These are phyloP conservation scores for Gisinianus flammeolus DNA, from an alignment of 2,888 invertebrate species.

Conservation along the genomic window DNA sequence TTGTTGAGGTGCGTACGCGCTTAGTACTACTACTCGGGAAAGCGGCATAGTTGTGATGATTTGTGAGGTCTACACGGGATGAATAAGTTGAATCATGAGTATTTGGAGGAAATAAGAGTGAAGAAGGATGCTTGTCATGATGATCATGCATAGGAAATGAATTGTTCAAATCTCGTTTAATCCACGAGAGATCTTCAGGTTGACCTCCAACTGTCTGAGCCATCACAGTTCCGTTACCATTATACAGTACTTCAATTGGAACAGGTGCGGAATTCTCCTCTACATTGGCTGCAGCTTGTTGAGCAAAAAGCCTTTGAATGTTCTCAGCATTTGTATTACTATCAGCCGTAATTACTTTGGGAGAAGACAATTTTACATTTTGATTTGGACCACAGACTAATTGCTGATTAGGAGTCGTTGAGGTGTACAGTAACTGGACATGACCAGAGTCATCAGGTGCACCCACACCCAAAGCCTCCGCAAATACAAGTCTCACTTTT, in stretches of 20 bases:
- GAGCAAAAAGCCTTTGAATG: constrained; percentile 39
- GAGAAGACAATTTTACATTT: constrained; percentile 17
- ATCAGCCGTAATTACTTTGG: constrained; percentile 35
- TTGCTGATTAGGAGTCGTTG: constrained; percentile 51
- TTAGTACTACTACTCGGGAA: constrained; percentile 7
- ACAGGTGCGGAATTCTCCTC: constrained; percentile 9
- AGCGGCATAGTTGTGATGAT: constrained; percentile 36
- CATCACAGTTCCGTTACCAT: constrained; percentile 41
- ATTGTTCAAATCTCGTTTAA: constrained; percentile 14
- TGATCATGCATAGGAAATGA: neutral
- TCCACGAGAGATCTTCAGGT: constrained; percentile 24
- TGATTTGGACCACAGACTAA: constrained; percentile 35
- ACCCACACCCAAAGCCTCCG: constrained; percentile 53
- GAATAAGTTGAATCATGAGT: neutral
- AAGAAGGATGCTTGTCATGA: constrained; percentile 8
- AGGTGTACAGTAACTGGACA: constrained; percentile 50
- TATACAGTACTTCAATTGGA: constrained; percentile 43
- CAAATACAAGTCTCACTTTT: constrained; percentile 50
- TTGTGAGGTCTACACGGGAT: constrained; percentile 10
- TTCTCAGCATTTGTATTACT: constrained; percentile 34
- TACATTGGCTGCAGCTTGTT: neutral
- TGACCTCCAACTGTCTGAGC: constrained; percentile 36
- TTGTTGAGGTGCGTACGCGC: neutral
- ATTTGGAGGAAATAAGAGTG: constrained; percentile 10
- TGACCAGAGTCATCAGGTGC: constrained; percentile 42